These are phyloP conservation scores for Polymixis flavicincta DNA, from an alignment of 2,888 invertebrate genomes.

Conservation along the genomic window DNA sequence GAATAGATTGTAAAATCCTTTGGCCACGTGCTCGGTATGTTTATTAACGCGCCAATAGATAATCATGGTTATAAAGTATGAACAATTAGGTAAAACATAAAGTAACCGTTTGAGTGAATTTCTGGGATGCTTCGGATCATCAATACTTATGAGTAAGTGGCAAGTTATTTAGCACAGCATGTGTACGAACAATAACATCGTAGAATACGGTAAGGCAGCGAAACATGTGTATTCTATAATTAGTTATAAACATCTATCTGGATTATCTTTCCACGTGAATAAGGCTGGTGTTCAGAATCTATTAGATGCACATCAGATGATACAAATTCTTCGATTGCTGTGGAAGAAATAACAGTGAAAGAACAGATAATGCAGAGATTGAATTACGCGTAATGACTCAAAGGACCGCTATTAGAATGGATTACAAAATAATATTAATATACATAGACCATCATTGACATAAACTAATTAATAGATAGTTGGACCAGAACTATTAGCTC, in stretches of 20 bases:
- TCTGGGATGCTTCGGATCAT: conserved; percentile 48
- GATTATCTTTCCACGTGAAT: conserved; percentile 36
- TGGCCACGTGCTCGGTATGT: conserved; percentile 36
- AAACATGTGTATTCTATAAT: conserved; percentile 31
- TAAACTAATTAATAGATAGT: not conserved
- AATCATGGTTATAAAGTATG: conserved; percentile 54
- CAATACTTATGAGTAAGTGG: conserved; percentile 40
- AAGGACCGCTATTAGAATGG: not conserved
- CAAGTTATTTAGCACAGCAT: conserved; percentile 48
- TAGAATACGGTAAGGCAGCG: conserved; percentile 5
- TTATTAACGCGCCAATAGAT: conserved; percentile 61
- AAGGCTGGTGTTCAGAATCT: not conserved
- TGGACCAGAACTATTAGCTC: not conserved
- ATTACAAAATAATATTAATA: not conserved
- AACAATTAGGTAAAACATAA: conserved; percentile 74
- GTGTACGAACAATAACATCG: conserved; percentile 37
- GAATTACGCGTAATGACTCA: not conserved
- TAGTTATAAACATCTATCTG: conserved; percentile 25
- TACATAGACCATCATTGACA: not conserved
- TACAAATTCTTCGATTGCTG: conserved; percentile 1
- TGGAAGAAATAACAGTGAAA: not conserved
- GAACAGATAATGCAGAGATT: not conserved
- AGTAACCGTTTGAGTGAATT: conserved; percentile 55
- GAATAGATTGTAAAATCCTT: conserved; percentile 47
- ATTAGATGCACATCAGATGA: conserved; percentile 9